Conservation (phyloP, 2,113 vertebrate species). For the Ailurus styani region DNA sequence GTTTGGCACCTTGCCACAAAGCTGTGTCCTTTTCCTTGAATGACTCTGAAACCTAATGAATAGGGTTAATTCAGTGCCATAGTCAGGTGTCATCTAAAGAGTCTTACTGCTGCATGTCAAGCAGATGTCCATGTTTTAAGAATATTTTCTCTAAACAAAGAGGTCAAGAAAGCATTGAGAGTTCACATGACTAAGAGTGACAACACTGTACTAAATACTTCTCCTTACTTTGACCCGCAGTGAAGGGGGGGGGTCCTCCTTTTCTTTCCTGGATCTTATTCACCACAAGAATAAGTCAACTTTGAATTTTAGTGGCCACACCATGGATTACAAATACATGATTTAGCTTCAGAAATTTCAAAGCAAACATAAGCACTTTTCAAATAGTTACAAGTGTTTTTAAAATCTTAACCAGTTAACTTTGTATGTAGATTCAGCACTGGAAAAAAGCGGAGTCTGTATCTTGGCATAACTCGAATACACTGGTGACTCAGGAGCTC, state of each 20-base stretch:
- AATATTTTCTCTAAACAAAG: conserved; percentile 54
- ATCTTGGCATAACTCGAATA: neutral
- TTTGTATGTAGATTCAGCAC: neutral
- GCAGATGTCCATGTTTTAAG: conserved; percentile 37
- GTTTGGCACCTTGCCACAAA: conserved; percentile 61
- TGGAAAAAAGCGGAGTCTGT: neutral
- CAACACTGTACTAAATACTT: neutral
- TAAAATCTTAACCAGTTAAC: neutral
- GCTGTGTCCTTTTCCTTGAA: conserved; percentile 45
- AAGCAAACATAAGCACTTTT: conserved; percentile 49
- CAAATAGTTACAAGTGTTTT: conserved; percentile 29
- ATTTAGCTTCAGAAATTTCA: conserved; percentile 39
- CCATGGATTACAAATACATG: neutral
- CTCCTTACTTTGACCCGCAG: neutral
- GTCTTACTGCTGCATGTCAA: conserved; percentile 36
- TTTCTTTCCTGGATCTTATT: neutral
- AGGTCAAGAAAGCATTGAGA: conserved; percentile 9
- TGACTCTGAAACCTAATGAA: conserved; percentile 54
- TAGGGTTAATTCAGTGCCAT: conserved; percentile 52
- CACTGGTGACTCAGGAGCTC: conserved; percentile 43
- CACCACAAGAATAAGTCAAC: neutral
- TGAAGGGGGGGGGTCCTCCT: neutral
- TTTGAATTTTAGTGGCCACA: neutral
- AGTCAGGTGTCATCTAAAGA: conserved; percentile 13
- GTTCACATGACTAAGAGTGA: neutral